These are phyloP conservation scores for Nothoprocta pentlandii DNA, from an alignment of 2,113 vertebrate genomes.

Conservation along the genomic window DNA sequence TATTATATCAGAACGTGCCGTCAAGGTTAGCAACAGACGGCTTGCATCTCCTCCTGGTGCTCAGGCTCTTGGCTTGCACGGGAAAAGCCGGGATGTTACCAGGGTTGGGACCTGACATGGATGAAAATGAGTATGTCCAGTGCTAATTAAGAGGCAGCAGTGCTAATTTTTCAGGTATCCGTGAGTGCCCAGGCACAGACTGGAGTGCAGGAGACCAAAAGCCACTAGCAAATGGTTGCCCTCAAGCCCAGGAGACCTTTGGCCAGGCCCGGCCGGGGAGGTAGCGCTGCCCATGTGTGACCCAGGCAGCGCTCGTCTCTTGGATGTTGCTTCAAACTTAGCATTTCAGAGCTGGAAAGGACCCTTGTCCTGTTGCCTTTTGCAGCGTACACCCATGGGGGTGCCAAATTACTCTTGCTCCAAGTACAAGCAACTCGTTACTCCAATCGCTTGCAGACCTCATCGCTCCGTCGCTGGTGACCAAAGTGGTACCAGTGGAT, in stretches of 20 bases:
- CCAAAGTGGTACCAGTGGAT: background rate
- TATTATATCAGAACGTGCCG: background rate
- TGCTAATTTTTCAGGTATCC: background rate
- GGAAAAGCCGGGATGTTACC: background rate
- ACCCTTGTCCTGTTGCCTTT: fast-evolving
- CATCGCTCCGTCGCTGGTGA: background rate
- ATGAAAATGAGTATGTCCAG: background rate
- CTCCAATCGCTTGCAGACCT: background rate
- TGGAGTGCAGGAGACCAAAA: background rate
- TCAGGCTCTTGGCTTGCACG: background rate
- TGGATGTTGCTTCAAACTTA: too few species aligned
- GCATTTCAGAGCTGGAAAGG: background rate
- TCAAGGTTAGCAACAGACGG: conserved; percentile 15
- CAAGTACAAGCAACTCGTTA: background rate
- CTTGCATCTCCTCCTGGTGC: conserved; percentile 4
- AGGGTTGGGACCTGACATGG: background rate
- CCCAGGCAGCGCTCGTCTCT: too few species aligned
- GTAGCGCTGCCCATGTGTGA: too few species aligned
- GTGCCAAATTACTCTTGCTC: background rate
- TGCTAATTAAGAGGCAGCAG: background rate
- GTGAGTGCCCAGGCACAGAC: background rate
- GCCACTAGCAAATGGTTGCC: background rate
- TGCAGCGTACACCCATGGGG: fast-evolving
- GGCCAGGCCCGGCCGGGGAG: background rate
- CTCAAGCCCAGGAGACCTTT: fast-evolving